Percentiles rank a stretch among this genome's conserved stretches.
Evolutionary conservation across 2,888 invertebrate species (phyloP).

Genomic region (Scaptomyza cyrtandrae): DNA sequence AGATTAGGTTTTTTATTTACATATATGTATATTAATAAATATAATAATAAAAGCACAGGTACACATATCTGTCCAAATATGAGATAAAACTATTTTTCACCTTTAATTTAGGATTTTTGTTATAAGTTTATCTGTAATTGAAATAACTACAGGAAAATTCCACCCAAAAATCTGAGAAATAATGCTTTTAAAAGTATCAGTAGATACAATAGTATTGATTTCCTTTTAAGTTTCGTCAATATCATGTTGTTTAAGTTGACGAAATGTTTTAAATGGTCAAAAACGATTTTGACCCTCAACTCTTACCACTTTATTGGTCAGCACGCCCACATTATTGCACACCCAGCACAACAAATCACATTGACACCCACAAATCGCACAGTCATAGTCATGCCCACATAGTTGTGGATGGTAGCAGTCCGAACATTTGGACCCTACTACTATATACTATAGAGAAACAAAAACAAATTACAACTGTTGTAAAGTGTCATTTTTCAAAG

Average conservation of each 20-base stretch:
- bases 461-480: constrained; percentile 80
- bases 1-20: background rate
- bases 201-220: too few relatives aligned
- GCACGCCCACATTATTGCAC: constrained; percentile 55
- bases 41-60: too few relatives aligned
- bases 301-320: constrained; percentile 11
- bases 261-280: constrained; percentile 1
- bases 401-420: constrained; percentile 34
- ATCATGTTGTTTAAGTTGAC: background rate
- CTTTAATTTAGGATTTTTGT: too few relatives aligned
- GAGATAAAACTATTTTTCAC: too few relatives aligned
- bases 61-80: too few relatives aligned
- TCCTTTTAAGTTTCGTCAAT: too few relatives aligned
- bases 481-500: constrained; percentile 81
- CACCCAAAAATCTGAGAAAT: too few relatives aligned
- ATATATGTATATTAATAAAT: too few relatives aligned
- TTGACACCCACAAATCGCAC: constrained; percentile 60
- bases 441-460: constrained; percentile 1
- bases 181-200: too few relatives aligned
- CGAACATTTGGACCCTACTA: constrained; percentile 23
- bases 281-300: background rate
- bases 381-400: constrained; percentile 36
- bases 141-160: too few relatives aligned
- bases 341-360: constrained; percentile 59
- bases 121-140: too few relatives aligned